phyloP scores from a whole-genome alignment of 2,888 invertebrate species.

The Drosophila flavopinicola region DNA sequence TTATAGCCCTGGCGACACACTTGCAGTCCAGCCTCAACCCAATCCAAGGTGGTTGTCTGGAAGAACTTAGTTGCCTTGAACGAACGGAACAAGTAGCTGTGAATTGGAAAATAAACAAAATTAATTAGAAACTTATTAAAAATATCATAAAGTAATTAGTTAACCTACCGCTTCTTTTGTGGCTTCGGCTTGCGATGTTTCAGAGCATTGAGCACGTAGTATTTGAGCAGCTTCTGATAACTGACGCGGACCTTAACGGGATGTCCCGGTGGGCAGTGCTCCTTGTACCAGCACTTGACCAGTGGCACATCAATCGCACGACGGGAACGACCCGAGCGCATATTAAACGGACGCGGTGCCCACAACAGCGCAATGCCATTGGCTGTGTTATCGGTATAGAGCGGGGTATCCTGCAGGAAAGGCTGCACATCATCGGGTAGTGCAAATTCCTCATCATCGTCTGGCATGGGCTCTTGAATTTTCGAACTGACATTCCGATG shows the following conservation, averaged over 20 bases:
- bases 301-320: slow-evolving; percentile 98
- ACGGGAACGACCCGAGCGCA: slow-evolving; percentile 96
- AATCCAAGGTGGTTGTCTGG: slow-evolving; percentile 99
- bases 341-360: slow-evolving; percentile 99
- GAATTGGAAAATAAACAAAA: slow-evolving; percentile 19
- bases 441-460: slow-evolving; percentile 97
- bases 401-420: slow-evolving; percentile 96
- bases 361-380: slow-evolving; percentile 98
- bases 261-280: slow-evolving; percentile 96
- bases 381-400: slow-evolving; percentile 99
- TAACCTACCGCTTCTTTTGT: slow-evolving; percentile 94
- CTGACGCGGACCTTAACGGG: slow-evolving; percentile 99
- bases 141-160: background rate
- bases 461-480: slow-evolving; percentile 93
- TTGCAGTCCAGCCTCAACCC: slow-evolving; percentile 99
- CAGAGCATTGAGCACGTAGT: slow-evolving; percentile 98
- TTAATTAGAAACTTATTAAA: too few species aligned
- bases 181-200: slow-evolving; percentile 99
- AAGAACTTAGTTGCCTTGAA: slow-evolving; percentile 99
- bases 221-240: slow-evolving; percentile 99
- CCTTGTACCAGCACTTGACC: slow-evolving; percentile 98
- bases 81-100: slow-evolving; percentile 96
- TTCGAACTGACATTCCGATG: slow-evolving; percentile 93
- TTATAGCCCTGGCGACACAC: slow-evolving; percentile 99
- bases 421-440: slow-evolving; percentile 96